Evolutionary conservation across 2,888 invertebrate genomes (phyloP).

Genomic region (Caenorhabditis zanzibari): DNA sequence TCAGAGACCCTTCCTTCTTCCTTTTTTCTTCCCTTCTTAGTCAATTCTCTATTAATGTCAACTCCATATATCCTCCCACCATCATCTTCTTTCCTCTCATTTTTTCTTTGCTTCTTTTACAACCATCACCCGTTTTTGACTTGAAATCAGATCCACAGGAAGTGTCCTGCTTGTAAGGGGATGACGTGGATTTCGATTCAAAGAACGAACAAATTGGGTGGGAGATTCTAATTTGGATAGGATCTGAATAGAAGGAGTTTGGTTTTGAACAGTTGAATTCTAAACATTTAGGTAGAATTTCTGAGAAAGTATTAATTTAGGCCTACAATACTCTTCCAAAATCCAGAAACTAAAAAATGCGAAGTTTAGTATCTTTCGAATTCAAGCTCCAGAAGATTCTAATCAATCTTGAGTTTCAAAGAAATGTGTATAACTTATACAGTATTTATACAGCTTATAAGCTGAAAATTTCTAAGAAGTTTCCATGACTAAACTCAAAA

Average conservation of each 20-base stretch:
- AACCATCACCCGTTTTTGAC: constrained; percentile 41
- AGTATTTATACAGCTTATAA: too few relatives aligned
- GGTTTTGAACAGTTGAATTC: background rate
- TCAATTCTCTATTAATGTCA: constrained; percentile 71
- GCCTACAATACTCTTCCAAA: too few relatives aligned
- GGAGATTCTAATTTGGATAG: constrained; percentile 12
- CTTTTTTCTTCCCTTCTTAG: background rate
- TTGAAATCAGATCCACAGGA: constrained; percentile 54
- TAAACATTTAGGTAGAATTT: too few relatives aligned
- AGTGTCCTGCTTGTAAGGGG: constrained; percentile 1
- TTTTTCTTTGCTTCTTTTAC: constrained; percentile 13
- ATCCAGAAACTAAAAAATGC: too few relatives aligned
- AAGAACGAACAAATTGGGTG: constrained; percentile 46
- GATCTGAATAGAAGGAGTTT: background rate
- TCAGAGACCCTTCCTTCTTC: background rate
- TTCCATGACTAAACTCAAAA: too few relatives aligned
- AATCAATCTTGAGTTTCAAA: too few relatives aligned
- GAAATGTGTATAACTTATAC: too few relatives aligned
- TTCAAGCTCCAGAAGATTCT: too few relatives aligned
- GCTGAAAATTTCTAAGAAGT: too few relatives aligned
- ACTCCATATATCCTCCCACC: constrained; percentile 51
- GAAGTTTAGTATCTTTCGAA: too few relatives aligned
- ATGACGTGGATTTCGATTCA: constrained; percentile 35
- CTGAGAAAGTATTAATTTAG: too few relatives aligned
- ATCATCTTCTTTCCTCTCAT: background rate